Base-by-base conservation (phyloP, 2,888 invertebrate species). In the Caenorhabditis sp. region DNA sequence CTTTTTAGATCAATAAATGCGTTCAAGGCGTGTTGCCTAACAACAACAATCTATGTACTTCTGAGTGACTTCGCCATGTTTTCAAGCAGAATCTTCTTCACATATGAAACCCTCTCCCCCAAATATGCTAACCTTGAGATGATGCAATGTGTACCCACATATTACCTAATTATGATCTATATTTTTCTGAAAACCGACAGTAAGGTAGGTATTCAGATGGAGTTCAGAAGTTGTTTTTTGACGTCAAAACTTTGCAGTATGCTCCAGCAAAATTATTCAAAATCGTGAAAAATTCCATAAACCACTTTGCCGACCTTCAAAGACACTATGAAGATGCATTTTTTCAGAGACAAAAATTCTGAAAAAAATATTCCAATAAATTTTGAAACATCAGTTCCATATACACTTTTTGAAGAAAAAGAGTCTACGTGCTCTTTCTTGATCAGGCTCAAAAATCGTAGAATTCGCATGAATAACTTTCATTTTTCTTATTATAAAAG, bases 81-180 rank as follows among this genome's bases (percentile, higher is more conserved):
- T 49, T 20, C 43, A 5, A 27, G 26, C 20, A 38, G 43, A 21
- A 54, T 56, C 50, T 54, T 38, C 12, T 43, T 65, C 20, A 17
- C 1, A 1, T 5, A 14, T 1, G 26, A 63, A 53, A 1, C 23
- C 3, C 23, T 53, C 14, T 52, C 36, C 1, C 23, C 21, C 21
- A 61, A 65, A 20, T 70, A 62, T 59, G 65, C 62, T 12, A 58
- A 12, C 20, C 21, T 65, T 2, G 70, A 70, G 54, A 60, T 64
- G 26, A 57, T 10, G 10, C n/a, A 57, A 26, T 27, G 14, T 2
- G 26, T 8, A 21, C 31, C n/a, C 8, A 50, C 10, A 0, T 8
- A 27, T 3, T 27, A 31, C 26, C 17, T 26, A 17, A 43, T 49
- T 7, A 7, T 31, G 12, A 43, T 43, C 14, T 43, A 12, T 43